Percentiles rank a stretch among this genome's conserved stretches.
phyloP scores from a whole-genome alignment of 2,113 vertebrate genomes.

The Podilymbus podiceps region DNA sequence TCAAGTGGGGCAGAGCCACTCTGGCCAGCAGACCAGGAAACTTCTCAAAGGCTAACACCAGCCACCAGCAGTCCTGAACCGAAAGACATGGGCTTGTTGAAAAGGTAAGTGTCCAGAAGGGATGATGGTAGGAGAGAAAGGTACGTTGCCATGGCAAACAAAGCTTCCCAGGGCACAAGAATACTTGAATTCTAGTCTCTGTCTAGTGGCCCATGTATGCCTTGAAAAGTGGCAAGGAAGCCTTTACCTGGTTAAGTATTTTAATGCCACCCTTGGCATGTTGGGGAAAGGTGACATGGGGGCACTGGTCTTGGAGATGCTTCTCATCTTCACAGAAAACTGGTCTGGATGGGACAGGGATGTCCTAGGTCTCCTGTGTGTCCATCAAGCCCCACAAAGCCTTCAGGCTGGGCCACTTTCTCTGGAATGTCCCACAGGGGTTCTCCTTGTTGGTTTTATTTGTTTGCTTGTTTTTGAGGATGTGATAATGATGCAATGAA shows the following conservation, averaged over 20 bases:
- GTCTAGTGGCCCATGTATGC: background rate
- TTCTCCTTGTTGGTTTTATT: background rate
- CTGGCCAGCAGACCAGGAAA: background rate
- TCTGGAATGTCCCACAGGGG: background rate
- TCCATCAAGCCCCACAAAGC: background rate
- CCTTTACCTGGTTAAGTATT: background rate
- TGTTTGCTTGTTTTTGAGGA: background rate
- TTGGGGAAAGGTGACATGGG: background rate
- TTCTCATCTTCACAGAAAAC: background rate
- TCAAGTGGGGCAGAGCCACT: background rate
- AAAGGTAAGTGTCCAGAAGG: background rate
- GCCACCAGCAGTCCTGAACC: background rate
- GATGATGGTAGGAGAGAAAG: background rate
- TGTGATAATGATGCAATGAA: background rate
- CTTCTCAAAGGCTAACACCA: background rate
- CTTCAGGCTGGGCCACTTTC: background rate
- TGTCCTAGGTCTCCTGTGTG: background rate
- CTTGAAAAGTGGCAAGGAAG: background rate
- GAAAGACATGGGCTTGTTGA: background rate
- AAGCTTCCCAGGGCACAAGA: background rate
- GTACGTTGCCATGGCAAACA: background rate
- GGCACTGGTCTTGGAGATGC: background rate
- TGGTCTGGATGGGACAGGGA: background rate
- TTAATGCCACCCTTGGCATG: background rate
- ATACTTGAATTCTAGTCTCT: background rate